Evolutionary conservation across 2,797 vertebrate species (phyloP).

Genomic region (Diplodus sargus): DNA sequence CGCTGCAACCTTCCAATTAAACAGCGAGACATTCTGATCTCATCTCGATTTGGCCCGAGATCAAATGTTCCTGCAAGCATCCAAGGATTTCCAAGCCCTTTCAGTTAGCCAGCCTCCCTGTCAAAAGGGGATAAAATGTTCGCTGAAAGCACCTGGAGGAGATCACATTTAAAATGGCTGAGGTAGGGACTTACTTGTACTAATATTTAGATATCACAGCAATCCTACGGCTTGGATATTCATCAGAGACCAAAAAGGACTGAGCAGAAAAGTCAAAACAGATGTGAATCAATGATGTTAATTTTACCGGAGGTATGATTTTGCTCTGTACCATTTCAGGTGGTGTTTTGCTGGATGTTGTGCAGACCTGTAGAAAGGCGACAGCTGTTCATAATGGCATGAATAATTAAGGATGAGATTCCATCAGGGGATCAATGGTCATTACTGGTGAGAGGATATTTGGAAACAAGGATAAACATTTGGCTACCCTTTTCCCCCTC

Average conservation of each 20-base stretch:
- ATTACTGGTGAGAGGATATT: conserved; percentile 41
- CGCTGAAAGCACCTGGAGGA: conserved; percentile 52
- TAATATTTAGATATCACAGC: conserved; percentile 58
- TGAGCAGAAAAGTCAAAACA: conserved; percentile 21
- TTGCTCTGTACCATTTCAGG: conserved; percentile 14
- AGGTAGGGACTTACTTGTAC: conserved; percentile 20
- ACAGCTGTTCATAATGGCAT: conserved; percentile 43
- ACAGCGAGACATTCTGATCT: conserved; percentile 67
- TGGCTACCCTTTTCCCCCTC: not conserved
- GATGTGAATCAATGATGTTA: conserved; percentile 22
- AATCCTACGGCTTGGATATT: conserved; percentile 16
- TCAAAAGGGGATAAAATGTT: conserved; percentile 62
- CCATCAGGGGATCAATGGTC: conserved; percentile 46
- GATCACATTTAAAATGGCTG: conserved; percentile 58
- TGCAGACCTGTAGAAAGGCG: conserved; percentile 15
- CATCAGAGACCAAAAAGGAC: conserved; percentile 14
- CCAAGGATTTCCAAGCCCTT: conserved; percentile 47
- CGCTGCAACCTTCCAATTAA: conserved; percentile 77
- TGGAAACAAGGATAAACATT: conserved; percentile 46
- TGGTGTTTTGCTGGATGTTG: conserved; percentile 1
- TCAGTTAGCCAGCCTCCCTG: conserved; percentile 51
- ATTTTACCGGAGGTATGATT: conserved; percentile 11
- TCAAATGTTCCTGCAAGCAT: conserved; percentile 73
- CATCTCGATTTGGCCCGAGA: conserved; percentile 71
- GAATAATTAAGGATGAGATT: conserved; percentile 54